Base-by-base conservation (phyloP, 1,140 invertebrate species). In the Heliconius eleuchia region DNA sequence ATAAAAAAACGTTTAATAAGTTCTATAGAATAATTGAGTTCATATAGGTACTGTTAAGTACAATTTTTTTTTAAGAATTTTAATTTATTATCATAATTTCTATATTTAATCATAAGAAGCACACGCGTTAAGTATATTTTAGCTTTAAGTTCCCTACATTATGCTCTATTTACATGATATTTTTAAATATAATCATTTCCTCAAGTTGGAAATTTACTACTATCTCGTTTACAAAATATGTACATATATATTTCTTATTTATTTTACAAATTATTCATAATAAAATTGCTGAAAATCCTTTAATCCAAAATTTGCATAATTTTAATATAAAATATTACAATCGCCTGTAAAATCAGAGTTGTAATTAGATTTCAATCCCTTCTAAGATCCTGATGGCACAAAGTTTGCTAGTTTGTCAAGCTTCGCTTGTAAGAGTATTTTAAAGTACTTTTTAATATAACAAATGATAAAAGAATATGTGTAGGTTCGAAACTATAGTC, bases 321-420 rank as follows among this genome's bases (percentile, higher is more conserved):
- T 66, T 66, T 66, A 66, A 30, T n/a, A 46, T 66, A 57, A 30
- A 78, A 66, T 70, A 74, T 70, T 78, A 71, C 73, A 74, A 74
- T 37, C 72, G 71, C 72, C n/a, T 34, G 50, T 76, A 74, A 77
- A n/a, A 34, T 73, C 42, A n/a, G 11, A 75, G 39, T 80, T 66
- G 55, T 78, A 82, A 84, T 82, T 81, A 84, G 78, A 82, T 82
- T 84, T 84, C 79, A 82, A 84, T 84, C 80, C 78, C 42, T 79
- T 80, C 50, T 39, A 75, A 78, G 72, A 79, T 74, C 57, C 57
- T 75, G 71, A 79, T 74, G 60, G 73, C 80, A 77, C 80, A 80
- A 85, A 85, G 80, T 85, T 83, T 34, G 80, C 77, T 82, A 82
- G 84, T 85, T 83, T 80, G 77, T 80, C 77, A 82, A 77, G 74